phyloP scores from a whole-genome alignment of 2,113 vertebrate genomes.

The Psilopogon haemacephalus region DNA sequence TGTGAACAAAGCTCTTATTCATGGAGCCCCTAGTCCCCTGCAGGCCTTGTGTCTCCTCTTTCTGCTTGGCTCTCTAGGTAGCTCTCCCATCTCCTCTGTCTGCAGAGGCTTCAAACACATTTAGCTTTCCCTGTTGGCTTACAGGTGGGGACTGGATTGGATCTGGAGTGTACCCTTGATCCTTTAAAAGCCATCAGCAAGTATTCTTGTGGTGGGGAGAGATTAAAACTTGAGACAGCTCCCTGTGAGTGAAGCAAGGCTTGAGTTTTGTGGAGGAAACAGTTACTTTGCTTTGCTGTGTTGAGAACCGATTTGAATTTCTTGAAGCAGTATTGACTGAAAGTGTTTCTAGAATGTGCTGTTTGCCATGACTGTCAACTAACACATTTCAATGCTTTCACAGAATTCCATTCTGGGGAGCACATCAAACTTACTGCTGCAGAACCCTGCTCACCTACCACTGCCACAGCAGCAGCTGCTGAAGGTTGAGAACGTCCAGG shows the following conservation, averaged over 20 bases:
- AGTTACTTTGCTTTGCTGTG: not conserved
- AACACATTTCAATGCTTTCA: not conserved
- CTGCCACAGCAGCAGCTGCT: constrained; percentile 88
- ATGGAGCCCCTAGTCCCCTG: not conserved
- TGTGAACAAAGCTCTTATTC: not conserved
- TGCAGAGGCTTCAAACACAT: not conserved
- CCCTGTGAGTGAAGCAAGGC: not conserved
- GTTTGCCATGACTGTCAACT: not conserved
- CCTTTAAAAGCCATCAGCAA: not conserved
- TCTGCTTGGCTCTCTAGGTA: not conserved
- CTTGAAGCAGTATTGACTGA: not conserved
- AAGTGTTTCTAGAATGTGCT: not conserved
- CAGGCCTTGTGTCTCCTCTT: not conserved
- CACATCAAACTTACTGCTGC: constrained; percentile 81
- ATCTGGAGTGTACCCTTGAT: not conserved
- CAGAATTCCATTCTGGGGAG: constrained; percentile 86
- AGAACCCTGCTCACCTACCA: constrained; percentile 87
- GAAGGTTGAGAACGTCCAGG: constrained; percentile 87
- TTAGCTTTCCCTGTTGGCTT: not conserved
- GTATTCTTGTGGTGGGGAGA: not conserved
- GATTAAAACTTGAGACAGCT: not conserved
- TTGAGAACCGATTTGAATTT: not conserved
- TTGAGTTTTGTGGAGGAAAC: not conserved
- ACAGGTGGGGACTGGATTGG: not conserved
- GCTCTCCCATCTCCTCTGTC: not conserved